Evolutionary conservation across 2,797 vertebrate species (phyloP).

Genomic region (Molossus alvarezi): DNA sequence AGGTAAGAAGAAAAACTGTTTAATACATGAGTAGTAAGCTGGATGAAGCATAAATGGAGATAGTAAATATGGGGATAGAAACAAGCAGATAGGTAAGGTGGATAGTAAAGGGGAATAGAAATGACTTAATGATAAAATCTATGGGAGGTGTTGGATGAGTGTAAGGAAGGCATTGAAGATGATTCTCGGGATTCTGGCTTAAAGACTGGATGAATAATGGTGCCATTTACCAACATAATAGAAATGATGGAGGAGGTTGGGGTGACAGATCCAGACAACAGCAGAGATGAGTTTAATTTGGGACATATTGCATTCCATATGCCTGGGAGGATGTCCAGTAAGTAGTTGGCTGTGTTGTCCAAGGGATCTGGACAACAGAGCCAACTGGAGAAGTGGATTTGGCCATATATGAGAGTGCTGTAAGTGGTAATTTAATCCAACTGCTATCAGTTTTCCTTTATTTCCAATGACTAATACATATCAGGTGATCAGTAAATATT

Average conservation of each 20-base stretch:
- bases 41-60: neutral
- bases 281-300: slow-evolving; percentile 13
- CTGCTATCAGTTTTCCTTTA: neutral
- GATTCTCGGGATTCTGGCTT: neutral
- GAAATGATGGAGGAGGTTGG: neutral
- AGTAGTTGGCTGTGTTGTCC: neutral
- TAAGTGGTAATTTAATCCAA: neutral
- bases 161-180: neutral
- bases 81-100: neutral
- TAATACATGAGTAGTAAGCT: neutral
- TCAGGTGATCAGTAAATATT: slow-evolving; percentile 44
- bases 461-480: neutral
- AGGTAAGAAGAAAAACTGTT: slow-evolving; percentile 28
- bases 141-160: neutral
- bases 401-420: neutral
- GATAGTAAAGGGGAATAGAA: neutral
- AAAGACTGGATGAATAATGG: neutral
- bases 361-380: neutral
- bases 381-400: slow-evolving; percentile 25
- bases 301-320: slow-evolving; percentile 19
- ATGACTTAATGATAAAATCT: neutral
- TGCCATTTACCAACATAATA: neutral
- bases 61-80: neutral
- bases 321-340: neutral
- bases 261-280: neutral